These are phyloP conservation scores for Rhagonycha fulva DNA, from an alignment of 2,888 invertebrate genomes.

Conservation along the genomic window DNA sequence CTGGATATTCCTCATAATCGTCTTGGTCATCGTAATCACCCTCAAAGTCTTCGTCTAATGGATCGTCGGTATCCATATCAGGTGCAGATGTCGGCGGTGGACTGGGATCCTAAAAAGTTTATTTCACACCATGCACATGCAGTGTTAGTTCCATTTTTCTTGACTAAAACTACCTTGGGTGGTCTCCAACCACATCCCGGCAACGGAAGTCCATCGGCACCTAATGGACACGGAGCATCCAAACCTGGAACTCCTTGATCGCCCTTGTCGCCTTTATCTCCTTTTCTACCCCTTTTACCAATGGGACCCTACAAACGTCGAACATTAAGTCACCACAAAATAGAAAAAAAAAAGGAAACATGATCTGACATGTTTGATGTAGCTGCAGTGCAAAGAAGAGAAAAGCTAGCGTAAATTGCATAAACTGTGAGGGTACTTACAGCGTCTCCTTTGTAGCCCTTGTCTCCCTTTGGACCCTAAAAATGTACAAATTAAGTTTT, in stretches of 20 bases:
- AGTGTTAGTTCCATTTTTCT: not conserved
- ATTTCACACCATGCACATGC: slow-evolving; percentile 25
- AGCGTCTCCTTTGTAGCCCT: slow-evolving; percentile 82
- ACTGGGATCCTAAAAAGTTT: slow-evolving; percentile 45
- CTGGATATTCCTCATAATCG: slow-evolving; percentile 65
- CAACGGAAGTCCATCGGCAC: slow-evolving; percentile 92
- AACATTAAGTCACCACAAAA: not conserved
- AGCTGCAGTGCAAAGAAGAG: slow-evolving; percentile 10
- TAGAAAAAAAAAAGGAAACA: not conserved
- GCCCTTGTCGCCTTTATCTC: slow-evolving; percentile 91
- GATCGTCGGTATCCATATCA: slow-evolving; percentile 62
- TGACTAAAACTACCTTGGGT: slow-evolving; percentile 68
- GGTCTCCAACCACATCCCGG: slow-evolving; percentile 96
- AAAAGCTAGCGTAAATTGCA: not conserved
- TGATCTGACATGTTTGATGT: not conserved
- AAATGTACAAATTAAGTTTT: slow-evolving; percentile 46
- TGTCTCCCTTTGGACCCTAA: slow-evolving; percentile 88
- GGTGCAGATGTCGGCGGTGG: slow-evolving; percentile 55
- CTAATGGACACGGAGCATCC: slow-evolving; percentile 98
- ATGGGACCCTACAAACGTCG: slow-evolving; percentile 72
- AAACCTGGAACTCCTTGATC: slow-evolving; percentile 96
- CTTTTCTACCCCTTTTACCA: slow-evolving; percentile 90
- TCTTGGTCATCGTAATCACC: slow-evolving; percentile 62
- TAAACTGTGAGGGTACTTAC: slow-evolving; percentile 62
- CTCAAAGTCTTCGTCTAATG: slow-evolving; percentile 40